Percentiles rank a stretch among this genome's conserved stretches.
phyloP scores from a whole-genome alignment of 2,113 vertebrate genomes.

The Piaya cayana region DNA sequence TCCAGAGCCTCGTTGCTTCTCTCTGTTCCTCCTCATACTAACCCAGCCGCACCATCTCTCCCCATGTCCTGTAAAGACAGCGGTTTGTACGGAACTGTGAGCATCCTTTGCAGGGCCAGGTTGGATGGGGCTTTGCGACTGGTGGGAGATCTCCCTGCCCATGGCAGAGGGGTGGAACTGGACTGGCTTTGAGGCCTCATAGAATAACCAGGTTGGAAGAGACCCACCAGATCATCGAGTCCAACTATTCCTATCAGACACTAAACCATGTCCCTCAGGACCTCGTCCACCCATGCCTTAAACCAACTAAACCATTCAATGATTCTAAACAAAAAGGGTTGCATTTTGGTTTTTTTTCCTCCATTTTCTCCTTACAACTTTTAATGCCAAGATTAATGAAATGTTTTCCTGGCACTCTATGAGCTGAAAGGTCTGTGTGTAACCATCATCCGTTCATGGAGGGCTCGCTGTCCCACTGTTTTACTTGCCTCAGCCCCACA shows the following conservation, averaged over 20 bases:
- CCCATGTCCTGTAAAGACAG: background rate
- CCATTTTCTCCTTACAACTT: conserved; percentile 46
- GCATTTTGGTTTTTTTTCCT: background rate
- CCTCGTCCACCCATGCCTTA: no score
- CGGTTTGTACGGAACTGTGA: background rate
- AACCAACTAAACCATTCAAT: no score
- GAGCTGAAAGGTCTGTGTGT: conserved; percentile 9
- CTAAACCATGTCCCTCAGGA: no score
- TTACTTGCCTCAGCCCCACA: no score
- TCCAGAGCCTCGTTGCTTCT: background rate
- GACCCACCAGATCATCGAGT: no score
- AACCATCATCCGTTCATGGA: conserved; percentile 12
- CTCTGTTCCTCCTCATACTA: background rate
- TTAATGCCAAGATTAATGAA: conserved; percentile 9
- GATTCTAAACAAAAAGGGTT: conserved; percentile 29
- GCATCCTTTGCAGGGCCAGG: background rate
- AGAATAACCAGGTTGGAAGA: no score
- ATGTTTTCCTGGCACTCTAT: conserved; percentile 51
- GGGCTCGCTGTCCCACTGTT: conserved; percentile 1
- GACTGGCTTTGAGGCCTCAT: no score
- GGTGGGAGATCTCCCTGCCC: no score
- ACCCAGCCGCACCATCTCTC: background rate
- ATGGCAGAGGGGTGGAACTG: no score
- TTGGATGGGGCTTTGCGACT: no score
- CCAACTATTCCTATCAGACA: no score